phyloP scores from a whole-genome alignment of 2,888 invertebrate genomes.

The Pachycephus smyrnensis region DNA sequence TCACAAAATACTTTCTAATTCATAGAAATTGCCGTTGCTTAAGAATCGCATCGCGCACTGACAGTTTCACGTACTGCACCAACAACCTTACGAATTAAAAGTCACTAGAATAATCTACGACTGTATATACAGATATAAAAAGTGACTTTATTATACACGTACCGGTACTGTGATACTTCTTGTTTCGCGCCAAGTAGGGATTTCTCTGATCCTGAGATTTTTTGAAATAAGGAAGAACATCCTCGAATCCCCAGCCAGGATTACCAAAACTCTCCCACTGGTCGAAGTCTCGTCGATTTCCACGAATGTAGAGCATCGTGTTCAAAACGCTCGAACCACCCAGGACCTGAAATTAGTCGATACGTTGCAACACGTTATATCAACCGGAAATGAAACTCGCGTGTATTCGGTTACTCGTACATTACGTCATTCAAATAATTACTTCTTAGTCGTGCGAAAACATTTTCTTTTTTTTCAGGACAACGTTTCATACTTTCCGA shows the following conservation, averaged over 20 bases:
- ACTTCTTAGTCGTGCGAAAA: too few relatives aligned
- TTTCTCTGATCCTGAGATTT: conserved; percentile 91
- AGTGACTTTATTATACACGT: conserved; percentile 25
- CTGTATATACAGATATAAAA: neutral
- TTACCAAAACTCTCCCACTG: conserved; percentile 89
- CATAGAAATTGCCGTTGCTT: neutral
- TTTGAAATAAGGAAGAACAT: conserved; percentile 84
- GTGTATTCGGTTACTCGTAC: neutral
- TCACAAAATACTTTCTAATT: neutral
- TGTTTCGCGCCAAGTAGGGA: conserved; percentile 84
- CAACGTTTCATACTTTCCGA: too few relatives aligned
- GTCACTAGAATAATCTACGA: neutral
- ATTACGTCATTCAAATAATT: neutral
- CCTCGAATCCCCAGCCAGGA: conserved; percentile 88
- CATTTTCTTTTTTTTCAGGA: too few relatives aligned
- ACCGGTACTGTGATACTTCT: conserved; percentile 80
- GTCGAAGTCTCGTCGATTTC: conserved; percentile 88
- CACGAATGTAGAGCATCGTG: conserved; percentile 92
- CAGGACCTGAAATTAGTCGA: conserved; percentile 68
- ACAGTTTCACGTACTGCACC: neutral
- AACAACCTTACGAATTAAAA: neutral
- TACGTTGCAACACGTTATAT: too few relatives aligned
- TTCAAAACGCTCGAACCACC: conserved; percentile 91
- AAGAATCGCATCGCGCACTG: neutral
- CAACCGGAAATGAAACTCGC: neutral